Conservation (phyloP, 2,888 invertebrate species). For the Meliscaeva auricollis region DNA sequence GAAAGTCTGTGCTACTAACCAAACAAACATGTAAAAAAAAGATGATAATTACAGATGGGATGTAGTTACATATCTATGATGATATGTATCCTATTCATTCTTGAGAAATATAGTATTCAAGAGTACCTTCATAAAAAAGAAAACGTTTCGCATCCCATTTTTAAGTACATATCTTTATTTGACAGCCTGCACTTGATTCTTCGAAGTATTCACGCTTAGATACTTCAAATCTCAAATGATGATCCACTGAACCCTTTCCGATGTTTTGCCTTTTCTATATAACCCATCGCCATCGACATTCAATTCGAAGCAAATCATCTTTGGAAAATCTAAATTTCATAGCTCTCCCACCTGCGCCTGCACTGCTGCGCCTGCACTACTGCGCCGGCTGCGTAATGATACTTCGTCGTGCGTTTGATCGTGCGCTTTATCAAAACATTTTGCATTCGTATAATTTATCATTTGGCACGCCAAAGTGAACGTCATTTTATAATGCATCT, state of each 20-base stretch:
- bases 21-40: too few species aligned
- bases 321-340: slow-evolving; percentile 10
- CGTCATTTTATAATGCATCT: slow-evolving; percentile 36
- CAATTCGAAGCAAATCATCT: slow-evolving; percentile 25
- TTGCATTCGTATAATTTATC: slow-evolving; percentile 37
- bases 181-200: slow-evolving; percentile 33
- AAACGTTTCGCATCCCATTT: too few species aligned
- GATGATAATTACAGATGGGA: too few species aligned
- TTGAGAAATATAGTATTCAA: too few species aligned
- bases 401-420: slow-evolving; percentile 13
- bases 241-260: slow-evolving; percentile 14
- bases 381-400: slow-evolving; percentile 17
- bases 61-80: too few species aligned
- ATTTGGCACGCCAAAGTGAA: slow-evolving; percentile 16
- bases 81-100: too few species aligned
- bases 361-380: too few species aligned
- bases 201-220: background rate
- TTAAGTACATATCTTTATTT: background rate
- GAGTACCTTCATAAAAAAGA: too few species aligned
- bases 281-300: background rate
- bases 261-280: background rate
- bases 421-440: slow-evolving; percentile 12
- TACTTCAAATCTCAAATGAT: slow-evolving; percentile 15
- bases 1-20: too few species aligned
- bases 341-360: slow-evolving; percentile 17